Conservation (phyloP, 2,888 invertebrate species). For the Heteropelma amictum region DNA sequence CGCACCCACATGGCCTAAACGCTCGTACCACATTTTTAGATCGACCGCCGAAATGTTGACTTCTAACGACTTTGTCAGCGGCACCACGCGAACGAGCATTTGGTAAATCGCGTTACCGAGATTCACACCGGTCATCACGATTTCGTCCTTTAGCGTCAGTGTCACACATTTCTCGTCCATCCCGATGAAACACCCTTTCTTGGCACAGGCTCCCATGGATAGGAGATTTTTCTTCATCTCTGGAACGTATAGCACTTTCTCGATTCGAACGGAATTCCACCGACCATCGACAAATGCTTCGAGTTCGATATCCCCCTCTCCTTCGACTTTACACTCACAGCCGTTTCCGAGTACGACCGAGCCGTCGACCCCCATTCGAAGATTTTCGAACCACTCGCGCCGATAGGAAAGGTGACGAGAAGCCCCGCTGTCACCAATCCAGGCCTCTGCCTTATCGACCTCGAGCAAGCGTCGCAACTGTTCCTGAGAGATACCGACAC, state of each 20-base stretch:
- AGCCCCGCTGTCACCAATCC: constrained; percentile 55
- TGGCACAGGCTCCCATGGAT: constrained; percentile 36
- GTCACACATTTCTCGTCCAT: constrained; percentile 20
- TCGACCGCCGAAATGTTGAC: constrained; percentile 39
- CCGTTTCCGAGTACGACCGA: constrained; percentile 40
- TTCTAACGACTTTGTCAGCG: constrained; percentile 30
- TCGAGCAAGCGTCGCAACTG: constrained; percentile 33
- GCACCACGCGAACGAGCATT: constrained; percentile 49
- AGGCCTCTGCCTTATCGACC: constrained; percentile 45
- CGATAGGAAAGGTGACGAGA: constrained; percentile 50
- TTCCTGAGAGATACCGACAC: constrained; percentile 27
- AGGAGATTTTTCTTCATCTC: constrained; percentile 51
- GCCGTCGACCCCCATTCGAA: constrained; percentile 46
- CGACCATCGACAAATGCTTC: constrained; percentile 48
- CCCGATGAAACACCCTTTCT: constrained; percentile 40
- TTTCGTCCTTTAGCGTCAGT: constrained; percentile 28
- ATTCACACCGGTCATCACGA: constrained; percentile 36
- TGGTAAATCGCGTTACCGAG: constrained; percentile 45
- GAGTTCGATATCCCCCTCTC: constrained; percentile 41
- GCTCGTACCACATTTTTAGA: constrained; percentile 53
- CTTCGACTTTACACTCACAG: constrained; percentile 41
- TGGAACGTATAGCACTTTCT: constrained; percentile 49
- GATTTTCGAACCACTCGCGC: constrained; percentile 56
- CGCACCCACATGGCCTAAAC: constrained; percentile 54
- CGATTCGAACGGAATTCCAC: constrained; percentile 42